Evolutionary conservation across 2,888 invertebrate genomes (phyloP), one percentile per base, ranked within the genome.

Genomic region (Pardosa pseudoannulata): DNA sequence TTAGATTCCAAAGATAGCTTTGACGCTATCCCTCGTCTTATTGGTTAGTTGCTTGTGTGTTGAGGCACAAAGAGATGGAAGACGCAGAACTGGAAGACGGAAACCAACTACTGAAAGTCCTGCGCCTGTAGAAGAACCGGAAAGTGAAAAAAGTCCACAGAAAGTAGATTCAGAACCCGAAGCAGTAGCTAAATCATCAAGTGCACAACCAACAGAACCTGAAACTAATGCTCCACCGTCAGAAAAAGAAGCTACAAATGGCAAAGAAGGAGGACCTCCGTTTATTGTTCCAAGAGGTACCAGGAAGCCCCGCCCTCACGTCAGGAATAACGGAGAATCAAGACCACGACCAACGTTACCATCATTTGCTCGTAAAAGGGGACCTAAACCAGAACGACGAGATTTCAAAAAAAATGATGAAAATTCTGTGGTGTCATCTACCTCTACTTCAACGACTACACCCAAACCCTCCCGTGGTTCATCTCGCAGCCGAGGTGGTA

Each of bases 271-370:
- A 27, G 83, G 83, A 11, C 83, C 83, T 23, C 83, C 74, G 1
- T 85, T 73, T 19, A 73, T 85, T 41, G 56, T 79, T 23, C 83
- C 83, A 29, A 70, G 83, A 68, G 83, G 78, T 32, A 85, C 78
- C 1, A 72, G 83, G 19, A 85, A 85, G 56, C 83, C 83, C 1
- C 71, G 83, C 29, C 83, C 83, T 7, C 68, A 74, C 3, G 64
- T 76, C 7, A 41, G 82, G 7, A 56, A 32, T 7, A 72, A n/a
- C 32, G 78, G 76, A 29, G 72, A 78, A 73, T 2, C 31, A 13
- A 65, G 67, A 13, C 78, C 83, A 39, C 64, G 67, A 29, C 83
- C 83, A 16, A 85, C 83, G 7, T 9, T 85, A 11, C 83, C 83
- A 11, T 56, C 83, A 13, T 85, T 85, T 39, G 19, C 75, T 3